These are phyloP conservation scores for Amphiura filiformis DNA, from an alignment of 35 echinoderm and acorn worm species.

Conservation along the genomic window DNA sequence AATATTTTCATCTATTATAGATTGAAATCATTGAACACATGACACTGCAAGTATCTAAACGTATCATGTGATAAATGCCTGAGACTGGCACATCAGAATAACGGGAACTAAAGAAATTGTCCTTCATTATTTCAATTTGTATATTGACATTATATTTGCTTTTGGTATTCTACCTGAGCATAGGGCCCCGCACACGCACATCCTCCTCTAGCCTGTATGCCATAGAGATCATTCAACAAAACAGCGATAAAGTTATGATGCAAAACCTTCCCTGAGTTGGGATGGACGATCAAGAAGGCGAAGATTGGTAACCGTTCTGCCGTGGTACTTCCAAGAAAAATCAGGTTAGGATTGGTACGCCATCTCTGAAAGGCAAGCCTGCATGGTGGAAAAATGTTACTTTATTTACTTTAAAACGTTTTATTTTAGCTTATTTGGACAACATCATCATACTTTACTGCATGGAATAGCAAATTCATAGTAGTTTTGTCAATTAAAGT, in stretches of 20 bases:
- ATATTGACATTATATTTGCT: too few relatives aligned
- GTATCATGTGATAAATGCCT: too few relatives aligned
- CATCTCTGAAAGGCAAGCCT: constrained; percentile 81
- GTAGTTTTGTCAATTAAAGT: too few relatives aligned
- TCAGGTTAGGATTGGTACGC: constrained; percentile 58
- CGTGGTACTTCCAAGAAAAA: constrained; percentile 65
- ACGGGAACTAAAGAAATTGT: too few relatives aligned
- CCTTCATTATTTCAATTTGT: too few relatives aligned
- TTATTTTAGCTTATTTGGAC: background rate
- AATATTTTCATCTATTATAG: too few relatives aligned
- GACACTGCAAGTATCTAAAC: too few relatives aligned
- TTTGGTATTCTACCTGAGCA: constrained; percentile 19
- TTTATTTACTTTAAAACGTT: background rate
- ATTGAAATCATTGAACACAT: too few relatives aligned
- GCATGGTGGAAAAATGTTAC: background rate
- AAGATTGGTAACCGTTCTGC: constrained; percentile 84
- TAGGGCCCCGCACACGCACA: constrained; percentile 98
- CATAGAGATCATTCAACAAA: constrained; percentile 93
- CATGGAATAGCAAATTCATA: background rate
- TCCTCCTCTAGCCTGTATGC: constrained; percentile 89
- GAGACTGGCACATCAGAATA: too few relatives aligned
- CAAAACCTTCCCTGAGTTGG: constrained; percentile 74
- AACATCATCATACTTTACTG: background rate
- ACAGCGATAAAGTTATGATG: constrained; percentile 94
- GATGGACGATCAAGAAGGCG: constrained; percentile 82